These are phyloP conservation scores for Sceloporus tristichus DNA, from an alignment of 2,113 vertebrate species.

Conservation along the genomic window DNA sequence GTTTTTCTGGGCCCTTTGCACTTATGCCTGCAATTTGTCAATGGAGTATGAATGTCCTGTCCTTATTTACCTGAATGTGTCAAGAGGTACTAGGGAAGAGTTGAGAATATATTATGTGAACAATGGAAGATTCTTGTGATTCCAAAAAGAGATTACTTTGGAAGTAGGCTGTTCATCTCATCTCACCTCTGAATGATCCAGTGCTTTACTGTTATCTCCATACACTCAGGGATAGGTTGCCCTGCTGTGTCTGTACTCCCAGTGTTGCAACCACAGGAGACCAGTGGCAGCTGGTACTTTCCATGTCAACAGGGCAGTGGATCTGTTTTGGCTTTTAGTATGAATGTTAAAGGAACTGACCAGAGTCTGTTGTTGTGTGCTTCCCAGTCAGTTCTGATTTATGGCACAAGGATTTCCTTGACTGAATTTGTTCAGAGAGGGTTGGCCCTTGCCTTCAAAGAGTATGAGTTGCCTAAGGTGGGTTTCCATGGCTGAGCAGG, in stretches of 20 bases:
- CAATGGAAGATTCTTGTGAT: neutral
- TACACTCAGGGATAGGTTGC: neutral
- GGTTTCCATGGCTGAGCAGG: too few species aligned
- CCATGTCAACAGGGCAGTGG: too few species aligned
- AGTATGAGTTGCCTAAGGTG: too few species aligned
- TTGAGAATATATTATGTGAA: neutral
- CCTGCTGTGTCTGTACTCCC: neutral
- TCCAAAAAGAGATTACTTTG: neutral
- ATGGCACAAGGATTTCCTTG: too few species aligned
- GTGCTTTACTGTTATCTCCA: neutral
- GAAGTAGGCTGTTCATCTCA: neutral
- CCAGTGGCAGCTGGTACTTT: neutral
- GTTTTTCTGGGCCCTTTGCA: neutral
- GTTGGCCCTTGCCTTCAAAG: too few species aligned
- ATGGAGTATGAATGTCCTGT: neutral
- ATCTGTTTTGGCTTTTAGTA: too few species aligned
- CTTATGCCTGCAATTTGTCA: neutral
- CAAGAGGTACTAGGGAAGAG: neutral
- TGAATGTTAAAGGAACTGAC: neutral
- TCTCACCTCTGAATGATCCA: neutral
- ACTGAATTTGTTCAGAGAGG: too few species aligned
- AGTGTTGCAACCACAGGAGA: neutral
- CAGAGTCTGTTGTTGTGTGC: too few species aligned
- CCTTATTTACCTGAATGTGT: neutral
- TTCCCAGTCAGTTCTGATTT: too few species aligned